A percentile compares a stretch with the other conserved stretches of the same genome.
Evolutionary conservation across 2,113 vertebrate species (phyloP).

Genomic region (Plectropomus leopardus): DNA sequence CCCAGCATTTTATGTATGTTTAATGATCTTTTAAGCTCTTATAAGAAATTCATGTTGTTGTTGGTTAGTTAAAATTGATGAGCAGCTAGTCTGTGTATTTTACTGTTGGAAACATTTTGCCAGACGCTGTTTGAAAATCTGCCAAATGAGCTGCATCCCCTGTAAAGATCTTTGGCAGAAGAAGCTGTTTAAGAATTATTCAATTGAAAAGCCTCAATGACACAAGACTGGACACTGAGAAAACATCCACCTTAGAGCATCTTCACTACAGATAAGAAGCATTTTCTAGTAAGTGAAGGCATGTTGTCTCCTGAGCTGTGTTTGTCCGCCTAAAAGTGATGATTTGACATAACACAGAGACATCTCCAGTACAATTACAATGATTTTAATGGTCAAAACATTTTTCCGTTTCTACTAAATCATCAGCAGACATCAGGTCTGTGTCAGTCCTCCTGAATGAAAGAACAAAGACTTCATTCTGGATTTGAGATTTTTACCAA

Average conservation of each 20-base stretch:
- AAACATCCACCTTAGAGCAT: neutral
- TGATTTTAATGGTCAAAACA: slow-evolving; percentile 50
- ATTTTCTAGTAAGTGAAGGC: neutral
- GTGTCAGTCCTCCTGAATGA: slow-evolving; percentile 38
- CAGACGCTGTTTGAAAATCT: neutral
- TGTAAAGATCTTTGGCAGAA: neutral
- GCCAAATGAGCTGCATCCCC: neutral
- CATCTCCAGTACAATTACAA: neutral
- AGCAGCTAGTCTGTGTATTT: no score
- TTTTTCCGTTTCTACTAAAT: slow-evolving; percentile 31
- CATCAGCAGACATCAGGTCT: slow-evolving; percentile 43
- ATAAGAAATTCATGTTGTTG: neutral
- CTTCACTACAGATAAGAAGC: neutral
- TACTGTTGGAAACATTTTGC: no score
- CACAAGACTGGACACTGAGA: no score
- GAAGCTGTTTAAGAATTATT: neutral
- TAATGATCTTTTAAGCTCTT: neutral
- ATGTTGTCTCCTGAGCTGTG: neutral
- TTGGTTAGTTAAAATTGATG: neutral
- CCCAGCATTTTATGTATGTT: neutral
- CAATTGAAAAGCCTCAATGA: no score
- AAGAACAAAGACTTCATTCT: slow-evolving; percentile 34
- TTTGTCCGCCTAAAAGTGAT: neutral
- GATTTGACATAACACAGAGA: slow-evolving; percentile 1
- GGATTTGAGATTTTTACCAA: slow-evolving; percentile 23